Conservation (phyloP, 2,888 invertebrate species). For the Drosophila kuntzei region DNA sequence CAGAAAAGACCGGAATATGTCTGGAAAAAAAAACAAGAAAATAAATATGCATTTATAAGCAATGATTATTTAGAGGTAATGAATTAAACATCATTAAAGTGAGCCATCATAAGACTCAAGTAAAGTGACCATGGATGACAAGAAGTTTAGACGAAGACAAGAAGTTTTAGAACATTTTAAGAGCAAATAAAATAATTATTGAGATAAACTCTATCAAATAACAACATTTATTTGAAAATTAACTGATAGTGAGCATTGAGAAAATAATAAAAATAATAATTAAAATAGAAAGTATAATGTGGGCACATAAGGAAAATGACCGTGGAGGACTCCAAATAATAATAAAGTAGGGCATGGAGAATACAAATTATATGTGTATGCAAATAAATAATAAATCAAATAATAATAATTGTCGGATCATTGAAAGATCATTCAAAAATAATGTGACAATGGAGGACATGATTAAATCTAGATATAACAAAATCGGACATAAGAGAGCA, state of each 20-base stretch:
- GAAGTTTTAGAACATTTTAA: too few relatives aligned
- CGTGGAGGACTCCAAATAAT: too few relatives aligned
- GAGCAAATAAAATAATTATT: background rate
- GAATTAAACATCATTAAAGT: background rate
- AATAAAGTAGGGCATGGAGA: too few relatives aligned
- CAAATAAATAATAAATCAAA: background rate
- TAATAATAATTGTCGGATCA: background rate
- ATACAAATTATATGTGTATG: too few relatives aligned
- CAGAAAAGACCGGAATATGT: constrained; percentile 99
- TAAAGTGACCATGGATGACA: background rate
- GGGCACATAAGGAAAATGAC: too few relatives aligned
- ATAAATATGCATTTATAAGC: background rate
- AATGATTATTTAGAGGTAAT: background rate
- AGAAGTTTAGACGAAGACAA: background rate
- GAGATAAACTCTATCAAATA: too few relatives aligned
- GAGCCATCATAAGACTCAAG: background rate
- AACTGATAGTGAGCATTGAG: background rate
- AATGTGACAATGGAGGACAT: too few relatives aligned
- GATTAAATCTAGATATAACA: too few relatives aligned
- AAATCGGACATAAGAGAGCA: background rate
- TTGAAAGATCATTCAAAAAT: too few relatives aligned
- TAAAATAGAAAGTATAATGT: background rate
- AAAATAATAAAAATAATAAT: background rate
- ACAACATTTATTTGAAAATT: background rate
- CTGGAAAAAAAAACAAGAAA: constrained; percentile 87